These are phyloP conservation scores for Barypeithes pellucidus DNA, from an alignment of 2,888 invertebrate genomes.

Conservation along the genomic window DNA sequence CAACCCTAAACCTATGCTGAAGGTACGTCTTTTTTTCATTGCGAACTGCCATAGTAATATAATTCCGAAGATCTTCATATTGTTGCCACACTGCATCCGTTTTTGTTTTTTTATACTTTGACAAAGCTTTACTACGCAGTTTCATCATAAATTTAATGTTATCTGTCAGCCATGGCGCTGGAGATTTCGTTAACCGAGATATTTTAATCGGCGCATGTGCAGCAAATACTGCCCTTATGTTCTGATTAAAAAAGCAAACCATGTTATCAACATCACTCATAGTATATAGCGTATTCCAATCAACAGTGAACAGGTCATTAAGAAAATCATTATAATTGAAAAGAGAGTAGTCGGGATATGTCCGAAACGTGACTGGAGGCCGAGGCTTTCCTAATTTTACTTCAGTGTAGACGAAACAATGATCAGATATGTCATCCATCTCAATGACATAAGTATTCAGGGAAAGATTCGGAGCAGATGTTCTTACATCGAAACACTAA, in stretches of 20 bases:
- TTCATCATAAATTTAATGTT: constrained; percentile 10
- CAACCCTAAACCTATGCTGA: no score
- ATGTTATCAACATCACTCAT: not conserved
- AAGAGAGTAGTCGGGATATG: not conserved
- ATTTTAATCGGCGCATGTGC: not conserved
- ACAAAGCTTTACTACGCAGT: not conserved
- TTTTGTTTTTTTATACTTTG: not conserved
- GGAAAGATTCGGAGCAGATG: no score
- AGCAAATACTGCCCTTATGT: not conserved
- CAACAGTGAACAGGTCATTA: not conserved
- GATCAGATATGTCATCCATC: not conserved
- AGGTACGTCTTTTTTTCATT: no score
- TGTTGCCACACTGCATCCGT: no score
- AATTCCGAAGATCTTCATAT: no score
- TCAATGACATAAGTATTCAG: no score
- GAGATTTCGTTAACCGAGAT: not conserved
- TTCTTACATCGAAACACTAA: no score
- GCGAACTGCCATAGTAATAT: no score
- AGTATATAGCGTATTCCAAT: not conserved
- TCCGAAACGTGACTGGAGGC: not conserved
- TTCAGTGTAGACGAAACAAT: not conserved
- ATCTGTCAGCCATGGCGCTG: constrained; percentile 1
- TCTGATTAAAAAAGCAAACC: not conserved
- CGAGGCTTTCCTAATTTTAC: not conserved
- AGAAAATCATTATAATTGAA: constrained; percentile 3